Base-by-base conservation (phyloP, 2,113 vertebrate genomes). In the Mus pahari region DNA sequence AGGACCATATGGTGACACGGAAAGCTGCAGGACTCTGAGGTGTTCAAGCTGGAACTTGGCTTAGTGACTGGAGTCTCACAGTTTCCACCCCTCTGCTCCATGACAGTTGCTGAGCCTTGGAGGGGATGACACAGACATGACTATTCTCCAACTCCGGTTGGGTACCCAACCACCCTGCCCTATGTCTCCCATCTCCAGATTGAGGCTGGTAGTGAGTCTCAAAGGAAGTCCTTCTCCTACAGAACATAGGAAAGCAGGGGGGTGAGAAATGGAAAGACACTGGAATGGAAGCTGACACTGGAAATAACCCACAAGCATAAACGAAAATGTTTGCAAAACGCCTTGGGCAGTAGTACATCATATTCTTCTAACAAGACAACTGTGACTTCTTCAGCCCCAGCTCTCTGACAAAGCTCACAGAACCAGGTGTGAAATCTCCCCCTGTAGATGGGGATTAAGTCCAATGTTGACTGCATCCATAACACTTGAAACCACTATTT, bases 31-130 rank as follows among this genome's bases (percentile, higher is more conserved):
- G 20, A 4, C n/a, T 74, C 71, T 24, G 20, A 45, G 64, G 31
- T 89, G 77, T 50, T 60, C 26, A 36, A 92, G 22, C 50, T 75
- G 66, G 74, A 13, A 90, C 87, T 87, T 92, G 26, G 88, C 87
- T 90, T 92, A 88, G 50, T 64, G 68, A 12, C 53, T 91, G 75
- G 66, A 75, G 12, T 84, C 55, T 92, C 62, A 73, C 0, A 39
- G 24, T n/a, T 26, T n/a, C 87, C 17, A 66, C 20, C 33, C 20
- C 33, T n/a, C 48, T 87, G 12, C 24, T 42, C n/a, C n/a, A 62
- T n/a, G 24, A 9, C 12, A 42, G 55, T 62, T 42, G n/a, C 58
- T 62, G n/a, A 62, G n/a, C 81, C 81, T 62, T 28, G 24, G 58
- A 62, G 81, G 5, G 81, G 24, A 26, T 64, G 39, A 42, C 22